A percentile compares a stretch with the other conserved stretches of the same genome.
Evolutionary conservation across 2,888 invertebrate genomes (phyloP).

Genomic region (Calameuta filiformis): DNA sequence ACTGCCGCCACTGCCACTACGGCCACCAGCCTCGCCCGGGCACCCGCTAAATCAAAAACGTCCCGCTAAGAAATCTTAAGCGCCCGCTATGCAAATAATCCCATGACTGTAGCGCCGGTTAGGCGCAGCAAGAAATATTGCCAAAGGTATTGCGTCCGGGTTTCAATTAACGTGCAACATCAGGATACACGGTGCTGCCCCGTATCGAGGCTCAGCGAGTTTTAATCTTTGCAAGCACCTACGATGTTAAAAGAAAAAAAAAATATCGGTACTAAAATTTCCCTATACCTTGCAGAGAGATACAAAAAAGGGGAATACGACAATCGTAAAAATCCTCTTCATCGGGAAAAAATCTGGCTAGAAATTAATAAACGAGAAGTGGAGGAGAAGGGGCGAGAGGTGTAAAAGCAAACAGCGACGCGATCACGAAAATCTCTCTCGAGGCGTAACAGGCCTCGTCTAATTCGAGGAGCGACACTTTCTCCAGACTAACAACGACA

Average conservation of each 20-base stretch:
- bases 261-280: not conserved
- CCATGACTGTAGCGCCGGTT: slow-evolving; percentile 1
- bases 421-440: not conserved
- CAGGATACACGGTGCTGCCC: not conserved
- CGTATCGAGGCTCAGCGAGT: not conserved
- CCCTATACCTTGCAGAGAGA: not conserved
- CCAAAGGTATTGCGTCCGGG: not conserved
- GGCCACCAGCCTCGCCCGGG: slow-evolving; percentile 10
- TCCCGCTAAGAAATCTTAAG: slow-evolving; percentile 53
- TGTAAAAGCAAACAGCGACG: not conserved
- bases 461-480: not conserved
- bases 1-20: slow-evolving; percentile 21
- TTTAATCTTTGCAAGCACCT: not conserved
- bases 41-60: slow-evolving; percentile 59
- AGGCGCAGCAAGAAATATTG: slow-evolving; percentile 3
- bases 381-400: not conserved
- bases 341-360: not conserved
- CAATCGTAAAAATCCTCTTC: not conserved
- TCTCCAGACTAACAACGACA: not conserved
- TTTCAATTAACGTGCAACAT: not conserved
- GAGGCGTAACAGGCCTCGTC: not conserved
- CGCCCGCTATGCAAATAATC: slow-evolving; percentile 55
- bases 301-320: not conserved
- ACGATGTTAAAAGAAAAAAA: not conserved
- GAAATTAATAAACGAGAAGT: not conserved